Base-by-base conservation (phyloP, 2,888 invertebrate genomes). In the Netelia inedita region DNA sequence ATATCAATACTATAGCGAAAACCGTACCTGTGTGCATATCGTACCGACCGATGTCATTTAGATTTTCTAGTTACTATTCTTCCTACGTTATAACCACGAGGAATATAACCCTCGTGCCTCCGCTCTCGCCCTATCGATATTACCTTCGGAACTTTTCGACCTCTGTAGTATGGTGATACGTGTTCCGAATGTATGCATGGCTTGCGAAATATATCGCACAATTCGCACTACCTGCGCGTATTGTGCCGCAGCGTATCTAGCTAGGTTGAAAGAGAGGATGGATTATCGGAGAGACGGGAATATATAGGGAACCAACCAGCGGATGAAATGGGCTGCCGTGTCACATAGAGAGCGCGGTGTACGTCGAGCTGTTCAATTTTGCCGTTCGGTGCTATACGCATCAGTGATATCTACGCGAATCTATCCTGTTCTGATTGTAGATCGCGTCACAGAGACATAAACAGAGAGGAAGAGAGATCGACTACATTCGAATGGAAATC, bases 11-110 rank as follows among this genome's bases (percentile, higher is more conserved):
- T 1, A 6, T 35, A 35, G 35, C 0, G 35, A 35, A 35, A 35
- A 35, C 6, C 35, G 35, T 53, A 53, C 53, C n/a, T 65, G 63
- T 50, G 53, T 46, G 72, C 55, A 71, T 53, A 66, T 55, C 71
- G 81, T 83, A 82, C 79, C 79, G 61, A 85, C 87, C 83, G 82
- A 79, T 86, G 83, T 91, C 90, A 91, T 8, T 91, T 90, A 91
- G 87, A 88, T 91, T 91, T 90, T 87, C 83, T 87, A 86, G 88
- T 87, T 87, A 87, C 86, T 86, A 85, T 86, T 84, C 87, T 23
- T 75, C 86, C 85, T 81, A 50, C 71, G 43, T 19, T 55, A 14
- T 46, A 35, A 11, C 28, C 28, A 16, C 57, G 65, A 23, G 71
- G 55, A 43, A 72, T 66, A 66, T 28, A 46, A 53, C 23, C 68